A percentile compares a stretch with the other conserved stretches of the same genome.
Conservation (phyloP, 2,888 invertebrate genomes). For the Drosophila ustulata region DNA sequence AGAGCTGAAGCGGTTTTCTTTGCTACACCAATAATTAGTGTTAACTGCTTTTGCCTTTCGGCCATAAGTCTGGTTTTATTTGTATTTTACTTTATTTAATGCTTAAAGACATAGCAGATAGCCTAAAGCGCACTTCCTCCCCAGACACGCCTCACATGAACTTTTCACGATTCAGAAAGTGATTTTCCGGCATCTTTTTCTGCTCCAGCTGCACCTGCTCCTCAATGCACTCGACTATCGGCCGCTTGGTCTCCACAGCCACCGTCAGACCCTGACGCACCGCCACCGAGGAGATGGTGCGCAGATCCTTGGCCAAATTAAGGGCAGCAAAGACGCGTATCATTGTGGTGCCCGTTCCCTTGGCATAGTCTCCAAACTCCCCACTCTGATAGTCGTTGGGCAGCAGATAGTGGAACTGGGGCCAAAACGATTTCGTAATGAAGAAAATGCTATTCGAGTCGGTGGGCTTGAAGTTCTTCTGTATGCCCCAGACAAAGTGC, state of each 20-base stretch:
- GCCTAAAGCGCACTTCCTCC: not conserved
- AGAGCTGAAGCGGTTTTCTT: conserved; percentile 31
- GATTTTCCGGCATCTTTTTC: conserved; percentile 85
- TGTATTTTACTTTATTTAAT: conserved; percentile 6
- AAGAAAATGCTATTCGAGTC: conserved; percentile 92
- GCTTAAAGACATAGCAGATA: conserved; percentile 2
- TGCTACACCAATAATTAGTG: conserved; percentile 47
- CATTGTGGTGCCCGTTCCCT: conserved; percentile 88
- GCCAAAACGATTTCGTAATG: conserved; percentile 91
- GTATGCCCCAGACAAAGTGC: conserved; percentile 90
- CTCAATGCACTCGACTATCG: conserved; percentile 87
- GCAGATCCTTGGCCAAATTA: conserved; percentile 88
- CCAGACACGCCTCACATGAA: conserved; percentile 71
- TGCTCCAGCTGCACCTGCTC: conserved; percentile 84
- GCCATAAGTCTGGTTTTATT: conserved; percentile 30
- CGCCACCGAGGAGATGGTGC: conserved; percentile 88
- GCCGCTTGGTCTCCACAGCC: conserved; percentile 86
- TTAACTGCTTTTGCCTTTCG: conserved; percentile 26
- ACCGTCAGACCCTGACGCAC: conserved; percentile 88
- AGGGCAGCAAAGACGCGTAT: conserved; percentile 90
- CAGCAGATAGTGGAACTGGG: conserved; percentile 91
- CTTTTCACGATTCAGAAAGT: conserved; percentile 85
- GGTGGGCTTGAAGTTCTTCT: conserved; percentile 89
- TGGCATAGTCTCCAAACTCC: conserved; percentile 91
- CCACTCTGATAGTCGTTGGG: conserved; percentile 93